These are phyloP conservation scores for Triplophysa dalaica DNA, from an alignment of 2,113 vertebrate genomes.

Conservation along the genomic window DNA sequence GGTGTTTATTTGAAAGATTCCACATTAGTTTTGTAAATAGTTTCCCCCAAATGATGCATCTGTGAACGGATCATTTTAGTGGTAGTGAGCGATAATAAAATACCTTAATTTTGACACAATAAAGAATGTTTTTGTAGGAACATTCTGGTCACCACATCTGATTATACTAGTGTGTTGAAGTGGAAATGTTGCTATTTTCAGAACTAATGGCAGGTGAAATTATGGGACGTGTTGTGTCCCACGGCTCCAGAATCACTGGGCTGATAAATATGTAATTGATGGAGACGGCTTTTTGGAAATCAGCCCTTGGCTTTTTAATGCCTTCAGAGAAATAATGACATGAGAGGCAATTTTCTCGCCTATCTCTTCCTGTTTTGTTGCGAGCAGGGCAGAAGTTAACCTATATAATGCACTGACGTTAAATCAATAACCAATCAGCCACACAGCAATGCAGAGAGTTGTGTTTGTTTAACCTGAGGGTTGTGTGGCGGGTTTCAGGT, in stretches of 20 bases:
- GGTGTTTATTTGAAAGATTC: too few relatives aligned
- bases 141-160: too few relatives aligned
- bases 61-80: too few relatives aligned
- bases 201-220: neutral
- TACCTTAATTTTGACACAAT: too few relatives aligned
- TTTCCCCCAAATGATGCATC: too few relatives aligned
- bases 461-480: conserved; percentile 54
- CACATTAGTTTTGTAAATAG: too few relatives aligned
- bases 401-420: conserved; percentile 54
- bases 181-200: too few relatives aligned
- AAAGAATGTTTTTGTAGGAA: too few relatives aligned
- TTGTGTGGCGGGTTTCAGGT: neutral
- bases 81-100: too few relatives aligned
- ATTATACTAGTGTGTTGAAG: too few relatives aligned
- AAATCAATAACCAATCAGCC: conserved; percentile 70
- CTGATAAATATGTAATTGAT: conserved; percentile 5
- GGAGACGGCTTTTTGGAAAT: neutral
- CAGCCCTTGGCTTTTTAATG: conserved; percentile 13
- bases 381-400: conserved; percentile 32
- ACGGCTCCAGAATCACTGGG: too few relatives aligned
- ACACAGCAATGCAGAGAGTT: conserved; percentile 45
- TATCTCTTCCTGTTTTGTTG: conserved; percentile 46
- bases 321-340: conserved; percentile 1
- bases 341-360: conserved; percentile 16
- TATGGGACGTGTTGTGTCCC: neutral